A percentile compares a stretch with the other conserved stretches of the same genome.
Evolutionary conservation across 2,797 vertebrate species (phyloP).

Genomic region (Rousettus madagascariensis): DNA sequence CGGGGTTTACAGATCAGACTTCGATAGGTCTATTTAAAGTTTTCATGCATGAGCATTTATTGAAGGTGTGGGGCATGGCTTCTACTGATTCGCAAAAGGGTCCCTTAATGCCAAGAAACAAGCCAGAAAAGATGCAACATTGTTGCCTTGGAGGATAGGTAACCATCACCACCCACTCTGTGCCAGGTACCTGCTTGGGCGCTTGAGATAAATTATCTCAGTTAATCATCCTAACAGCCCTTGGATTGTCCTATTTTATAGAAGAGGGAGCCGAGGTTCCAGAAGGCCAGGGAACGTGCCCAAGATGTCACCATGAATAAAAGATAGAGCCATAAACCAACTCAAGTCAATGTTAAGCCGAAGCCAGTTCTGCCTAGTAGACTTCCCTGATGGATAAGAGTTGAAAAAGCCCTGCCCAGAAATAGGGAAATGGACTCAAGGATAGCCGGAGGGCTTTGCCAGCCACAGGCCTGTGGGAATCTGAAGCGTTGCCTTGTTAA

Average conservation of each 20-base stretch:
- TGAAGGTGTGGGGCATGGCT: neutral
- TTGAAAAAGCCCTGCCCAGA: neutral
- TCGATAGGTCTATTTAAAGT: neutral
- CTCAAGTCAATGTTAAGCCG: neutral
- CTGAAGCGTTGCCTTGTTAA: neutral
- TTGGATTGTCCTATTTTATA: neutral
- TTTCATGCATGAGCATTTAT: neutral
- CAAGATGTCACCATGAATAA: neutral
- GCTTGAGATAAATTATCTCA: neutral
- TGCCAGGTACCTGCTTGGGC: too few species aligned
- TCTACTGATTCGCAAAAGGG: neutral
- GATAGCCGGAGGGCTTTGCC: conserved; percentile 23
- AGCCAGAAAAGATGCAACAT: neutral
- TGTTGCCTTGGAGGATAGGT: neutral
- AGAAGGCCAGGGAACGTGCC: neutral
- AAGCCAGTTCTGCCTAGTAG: conserved; percentile 9
- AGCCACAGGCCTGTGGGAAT: neutral
- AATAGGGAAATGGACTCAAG: neutral
- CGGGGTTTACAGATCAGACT: neutral
- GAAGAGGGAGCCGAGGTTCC: neutral
- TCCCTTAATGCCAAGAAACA: neutral
- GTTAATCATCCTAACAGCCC: neutral
- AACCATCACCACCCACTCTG: neutral
- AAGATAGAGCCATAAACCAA: neutral
- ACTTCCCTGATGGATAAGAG: neutral